Evolutionary conservation across 2,113 vertebrate genomes (phyloP), one percentile per base, ranked within the genome.

Genomic region (Spea multiplicata): DNA sequence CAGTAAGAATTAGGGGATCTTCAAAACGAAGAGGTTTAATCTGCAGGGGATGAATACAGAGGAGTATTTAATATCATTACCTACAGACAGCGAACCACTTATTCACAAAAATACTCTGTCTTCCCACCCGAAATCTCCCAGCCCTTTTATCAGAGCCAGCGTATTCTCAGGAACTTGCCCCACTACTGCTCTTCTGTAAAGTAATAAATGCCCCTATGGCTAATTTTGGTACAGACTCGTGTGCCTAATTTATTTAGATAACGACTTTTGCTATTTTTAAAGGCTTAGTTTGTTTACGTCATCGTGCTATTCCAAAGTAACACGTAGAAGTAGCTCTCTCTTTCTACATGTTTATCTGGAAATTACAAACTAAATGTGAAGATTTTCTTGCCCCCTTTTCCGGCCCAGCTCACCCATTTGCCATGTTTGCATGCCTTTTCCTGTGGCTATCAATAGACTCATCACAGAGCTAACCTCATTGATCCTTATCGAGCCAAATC

Each of bases 401-500:
- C n/a, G 2, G 61, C 61, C 61, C 61, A 64, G 61, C n/a, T 3
- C 61, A 64, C n/a, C 7, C 5, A 64, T 64, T 64, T 16, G 4
- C 61, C 5, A 4, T 12, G 2, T 61, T 30, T 14, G 10, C 13
- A 44, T 13, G 7, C 47, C 45, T 44, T 14, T 80, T 67, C 0
- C 73, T 0, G 0, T 0, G 0, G 76, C 73, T 62, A 65, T 72
- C 6, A 71, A 49, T 74, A 55, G 74, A 0, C 47, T 45, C 47
- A 77, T 17, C 45, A 0, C 6, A 64, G 0, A 4, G 81, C 67
- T 0, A 5, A 75, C 0, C 5, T 16, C 7, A 16, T 17, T 70
- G 83, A 14, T 55, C 74, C 53, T 45, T 71, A 76, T 66, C 0
- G 46, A 86, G 82, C 84, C 82, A 83, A 80, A 83, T 85, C 83